phyloP scores from a whole-genome alignment of 2,888 invertebrate genomes.

The Tupiocoris notatus region DNA sequence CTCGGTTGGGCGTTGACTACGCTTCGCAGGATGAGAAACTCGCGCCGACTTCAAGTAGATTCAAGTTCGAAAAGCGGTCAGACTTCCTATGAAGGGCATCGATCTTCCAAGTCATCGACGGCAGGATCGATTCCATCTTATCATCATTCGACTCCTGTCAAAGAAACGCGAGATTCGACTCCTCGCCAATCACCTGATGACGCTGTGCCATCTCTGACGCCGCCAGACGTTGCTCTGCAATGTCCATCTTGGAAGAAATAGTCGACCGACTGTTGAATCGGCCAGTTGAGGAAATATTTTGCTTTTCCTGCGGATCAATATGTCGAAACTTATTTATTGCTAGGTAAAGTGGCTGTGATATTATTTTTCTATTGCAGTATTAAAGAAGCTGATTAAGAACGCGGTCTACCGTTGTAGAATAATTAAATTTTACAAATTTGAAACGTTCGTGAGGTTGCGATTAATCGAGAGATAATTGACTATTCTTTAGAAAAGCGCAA shows the following conservation, averaged over 20 bases:
- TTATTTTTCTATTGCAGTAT: too few relatives aligned
- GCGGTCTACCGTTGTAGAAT: too few relatives aligned
- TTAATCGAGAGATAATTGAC: too few relatives aligned
- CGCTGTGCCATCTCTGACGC: conserved; percentile 26
- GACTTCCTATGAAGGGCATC: not conserved
- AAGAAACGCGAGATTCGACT: conserved; percentile 1
- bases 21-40: conserved; percentile 32
- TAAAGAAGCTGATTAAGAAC: too few relatives aligned
- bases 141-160: conserved; percentile 42
- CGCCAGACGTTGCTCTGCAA: conserved; percentile 32
- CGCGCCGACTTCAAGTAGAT: not conserved
- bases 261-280: too few relatives aligned
- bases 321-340: too few relatives aligned
- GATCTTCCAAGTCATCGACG: conserved; percentile 5
- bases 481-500: too few relatives aligned
- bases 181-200: not conserved
- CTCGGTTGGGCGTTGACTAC: conserved; percentile 45
- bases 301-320: too few relatives aligned
- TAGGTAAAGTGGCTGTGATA: too few relatives aligned
- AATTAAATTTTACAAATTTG: too few relatives aligned
- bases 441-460: too few relatives aligned
- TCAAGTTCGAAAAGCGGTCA: conserved; percentile 4
- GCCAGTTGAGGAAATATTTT: too few relatives aligned
- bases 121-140: conserved; percentile 13
- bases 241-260: conserved; percentile 13